Evolutionary conservation across 2,113 vertebrate species (phyloP), one percentile per base, ranked within the genome.

Genomic region (Microcebus griseorufus): DNA sequence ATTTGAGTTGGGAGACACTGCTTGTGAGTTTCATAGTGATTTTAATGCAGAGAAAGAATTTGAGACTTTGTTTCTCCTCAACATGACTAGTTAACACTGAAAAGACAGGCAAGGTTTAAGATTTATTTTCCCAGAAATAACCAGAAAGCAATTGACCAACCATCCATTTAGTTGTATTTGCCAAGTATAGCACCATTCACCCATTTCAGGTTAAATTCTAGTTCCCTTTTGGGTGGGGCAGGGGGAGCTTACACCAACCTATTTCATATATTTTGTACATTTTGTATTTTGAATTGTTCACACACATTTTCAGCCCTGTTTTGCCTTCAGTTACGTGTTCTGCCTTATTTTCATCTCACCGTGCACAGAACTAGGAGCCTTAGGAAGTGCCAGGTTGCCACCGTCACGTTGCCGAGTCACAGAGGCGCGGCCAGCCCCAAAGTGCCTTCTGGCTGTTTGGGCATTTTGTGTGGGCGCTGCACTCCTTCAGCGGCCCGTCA

Each of bases 391-490:
- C 97, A 96, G 97, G 97, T 91, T 87, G 97, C 97, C 97, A 90
- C 84, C 96, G 96, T 83, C 53, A 2, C 67, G 96, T 96, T 98
- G 97, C 98, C 97, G 98, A 97, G 97, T 98, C 87, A 96, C 86
- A 94, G 96, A 98, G 98, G 96, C 98, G 95, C 98, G 95, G 99
- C 96, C 97, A 99, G 98, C 99, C 99, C 98, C 98, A 97, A 99
- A 99, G 99, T 99, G 99, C 99, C 99, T 99, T 99, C 98, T 95
- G 98, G 92, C 93, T 89, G 92, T 94, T 98, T 96, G 70, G 62
- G 69, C 67, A 69, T 98, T 95, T 96, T 92, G 85, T 96, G 34
- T 81, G 22, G 87, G 79, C 96, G 88, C 97, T 69, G 93, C 93
- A 88, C 97, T 83, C 98, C 97, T 4, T 3, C 51, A 14, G 9